Conservation (phyloP, 1,140 invertebrate genomes). For the Artemia franciscana region DNA sequence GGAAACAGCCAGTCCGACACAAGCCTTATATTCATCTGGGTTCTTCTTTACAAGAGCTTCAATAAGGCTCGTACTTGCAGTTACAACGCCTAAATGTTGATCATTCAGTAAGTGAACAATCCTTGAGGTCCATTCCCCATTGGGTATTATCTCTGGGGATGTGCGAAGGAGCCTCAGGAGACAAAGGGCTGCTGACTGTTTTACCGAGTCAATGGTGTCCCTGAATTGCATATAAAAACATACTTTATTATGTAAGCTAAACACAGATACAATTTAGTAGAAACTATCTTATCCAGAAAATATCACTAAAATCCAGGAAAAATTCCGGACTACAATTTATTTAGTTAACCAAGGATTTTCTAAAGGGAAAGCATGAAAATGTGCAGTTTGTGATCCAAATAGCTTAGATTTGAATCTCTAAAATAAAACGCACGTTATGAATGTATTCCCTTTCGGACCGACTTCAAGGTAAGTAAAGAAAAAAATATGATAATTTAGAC, state of each 20-base stretch:
- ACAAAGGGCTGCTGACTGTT: conserved; percentile 95
- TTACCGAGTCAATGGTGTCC: conserved; percentile 98
- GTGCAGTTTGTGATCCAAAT: too few species aligned
- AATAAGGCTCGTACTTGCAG: conserved; percentile 90
- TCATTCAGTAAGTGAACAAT: conserved; percentile 98
- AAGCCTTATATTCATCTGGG: conserved; percentile 97
- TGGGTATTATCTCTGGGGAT: conserved; percentile 78
- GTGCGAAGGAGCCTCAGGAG: conserved; percentile 78
- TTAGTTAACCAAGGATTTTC: too few species aligned
- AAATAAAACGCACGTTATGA: too few species aligned
- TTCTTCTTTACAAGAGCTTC: conserved; percentile 95
- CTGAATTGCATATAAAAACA: too few species aligned
- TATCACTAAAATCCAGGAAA: too few species aligned
- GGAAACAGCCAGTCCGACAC: conserved; percentile 90
- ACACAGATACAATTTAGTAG: too few species aligned
- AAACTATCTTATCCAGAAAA: too few species aligned
- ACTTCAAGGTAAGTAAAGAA: too few species aligned
- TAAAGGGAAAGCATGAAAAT: not conserved
- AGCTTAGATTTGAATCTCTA: too few species aligned
- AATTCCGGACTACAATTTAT: too few species aligned
- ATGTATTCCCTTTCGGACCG: too few species aligned
- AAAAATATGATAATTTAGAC: too few species aligned
- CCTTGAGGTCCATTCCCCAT: conserved; percentile 93
- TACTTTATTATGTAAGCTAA: conserved; percentile 6
- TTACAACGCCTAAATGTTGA: conserved; percentile 97